phyloP scores from a whole-genome alignment of 2,113 vertebrate species.

The Oenanthe melanoleuca region DNA sequence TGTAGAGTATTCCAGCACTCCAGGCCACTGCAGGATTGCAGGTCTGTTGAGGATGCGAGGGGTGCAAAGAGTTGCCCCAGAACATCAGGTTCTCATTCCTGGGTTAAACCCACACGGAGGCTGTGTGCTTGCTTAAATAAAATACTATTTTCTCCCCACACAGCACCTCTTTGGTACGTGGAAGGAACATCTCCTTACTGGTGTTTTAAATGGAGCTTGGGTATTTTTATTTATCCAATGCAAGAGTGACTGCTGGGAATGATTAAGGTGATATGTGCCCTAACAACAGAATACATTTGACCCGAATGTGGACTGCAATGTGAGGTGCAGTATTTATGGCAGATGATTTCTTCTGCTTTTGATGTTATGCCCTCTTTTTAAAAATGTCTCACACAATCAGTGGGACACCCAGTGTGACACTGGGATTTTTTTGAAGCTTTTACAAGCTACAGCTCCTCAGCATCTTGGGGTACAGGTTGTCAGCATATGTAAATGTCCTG shows the following conservation, averaged over 20 bases:
- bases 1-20: rapidly evolving
- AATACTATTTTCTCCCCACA: rapidly evolving
- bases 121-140: rapidly evolving
- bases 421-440: neutral
- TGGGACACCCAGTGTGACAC: neutral
- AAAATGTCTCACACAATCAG: neutral
- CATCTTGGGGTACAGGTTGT: neutral
- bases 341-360: neutral
- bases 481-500: neutral
- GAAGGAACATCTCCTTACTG: neutral
- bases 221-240: neutral
- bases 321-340: neutral
- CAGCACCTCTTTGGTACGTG: neutral
- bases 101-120: neutral
- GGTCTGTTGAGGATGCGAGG: rapidly evolving
- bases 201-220: neutral
- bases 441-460: neutral
- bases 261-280: neutral
- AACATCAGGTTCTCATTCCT: rapidly evolving
- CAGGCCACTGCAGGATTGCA: neutral
- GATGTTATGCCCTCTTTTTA: neutral
- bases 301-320: neutral
- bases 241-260: neutral
- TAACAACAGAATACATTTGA: neutral
- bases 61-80: neutral